Base-by-base conservation (phyloP, 2,888 invertebrate genomes). In the Ennomos fuscantarius region DNA sequence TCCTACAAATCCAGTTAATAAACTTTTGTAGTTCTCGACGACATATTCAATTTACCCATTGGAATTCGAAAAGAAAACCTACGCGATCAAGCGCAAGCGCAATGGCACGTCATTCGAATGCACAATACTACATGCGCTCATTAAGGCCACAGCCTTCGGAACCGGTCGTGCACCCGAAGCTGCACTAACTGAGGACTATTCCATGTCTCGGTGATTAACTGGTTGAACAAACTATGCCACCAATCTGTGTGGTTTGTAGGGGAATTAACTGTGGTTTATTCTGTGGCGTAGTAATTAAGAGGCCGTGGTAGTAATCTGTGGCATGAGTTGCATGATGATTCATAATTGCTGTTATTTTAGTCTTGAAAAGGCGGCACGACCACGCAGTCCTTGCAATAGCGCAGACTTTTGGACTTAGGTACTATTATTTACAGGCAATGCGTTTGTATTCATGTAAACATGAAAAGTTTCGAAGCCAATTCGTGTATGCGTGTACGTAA, bases 141-240 rank as follows among this genome's bases (percentile, higher is more conserved):
- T 66, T 64, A 66, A 57, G 56, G 62, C 43, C 61, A 43, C 57
- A 66, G 55, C 66, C 66, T 64, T 66, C 62, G 39, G 42, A 66
- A 64, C 66, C 62, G 64, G 66, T 66, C 52, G 15, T 49, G 46
- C 45, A 58, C 47, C 48, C 43, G 36, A 33, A 34, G 34, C 33
- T 24, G 13, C 33, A 13, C 5, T 15, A 8, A 46, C 56, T 56
- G 51, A 10, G 12, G 9, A 1, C 3, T 51, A 42, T 46, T 41
- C 56, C 51, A 40, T 35, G 44, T 24, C 24, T 6, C 6, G 5
- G 24, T 24, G 24, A 24, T 24, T 24, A 24, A 5, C 24, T 24
- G 24, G 24, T 6, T 24, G 24, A 6, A 24, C 24, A 24, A 24
- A 24, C 24, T 24, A 24, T 24, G 24, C 0, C 24, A 3, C 24